These are phyloP conservation scores for Hippocampus guttulatus DNA, from an alignment of 2,113 vertebrate species.

Conservation along the genomic window DNA sequence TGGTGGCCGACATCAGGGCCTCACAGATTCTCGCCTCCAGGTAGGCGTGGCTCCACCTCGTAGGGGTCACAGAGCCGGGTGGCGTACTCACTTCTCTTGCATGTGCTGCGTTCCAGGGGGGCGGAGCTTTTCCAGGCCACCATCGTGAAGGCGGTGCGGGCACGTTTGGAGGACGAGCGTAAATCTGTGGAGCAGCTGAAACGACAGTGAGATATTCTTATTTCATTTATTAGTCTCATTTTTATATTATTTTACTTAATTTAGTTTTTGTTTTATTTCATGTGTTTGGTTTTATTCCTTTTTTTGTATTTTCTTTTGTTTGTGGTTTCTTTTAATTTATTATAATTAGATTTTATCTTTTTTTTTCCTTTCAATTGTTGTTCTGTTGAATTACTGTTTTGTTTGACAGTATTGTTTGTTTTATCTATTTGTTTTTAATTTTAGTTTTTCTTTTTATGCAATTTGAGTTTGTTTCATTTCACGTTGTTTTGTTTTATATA, in stretches of 20 bases:
- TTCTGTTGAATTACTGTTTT: not conserved
- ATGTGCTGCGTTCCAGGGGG: conserved; percentile 74
- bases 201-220: conserved; percentile 84
- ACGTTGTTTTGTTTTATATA: not conserved
- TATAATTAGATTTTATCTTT: not conserved
- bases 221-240: not conserved
- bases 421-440: not conserved
- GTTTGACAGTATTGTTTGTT: not conserved
- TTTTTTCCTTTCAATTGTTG: not conserved
- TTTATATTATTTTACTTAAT: not conserved
- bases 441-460: not conserved
- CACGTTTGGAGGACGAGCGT: conserved; percentile 92
- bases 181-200: conserved; percentile 98
- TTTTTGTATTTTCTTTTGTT: not conserved
- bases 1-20: conserved; percentile 94
- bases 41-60: conserved; percentile 56
- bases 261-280: not conserved
- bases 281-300: not conserved
- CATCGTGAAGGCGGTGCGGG: conserved; percentile 95
- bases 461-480: too few relatives aligned
- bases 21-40: conserved; percentile 95
- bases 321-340: not conserved
- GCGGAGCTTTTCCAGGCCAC: conserved; percentile 98
- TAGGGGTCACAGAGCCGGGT: not conserved
- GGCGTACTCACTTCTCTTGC: not conserved